phyloP scores from a whole-genome alignment of 2,113 vertebrate species.

The Gambusia affinis region DNA sequence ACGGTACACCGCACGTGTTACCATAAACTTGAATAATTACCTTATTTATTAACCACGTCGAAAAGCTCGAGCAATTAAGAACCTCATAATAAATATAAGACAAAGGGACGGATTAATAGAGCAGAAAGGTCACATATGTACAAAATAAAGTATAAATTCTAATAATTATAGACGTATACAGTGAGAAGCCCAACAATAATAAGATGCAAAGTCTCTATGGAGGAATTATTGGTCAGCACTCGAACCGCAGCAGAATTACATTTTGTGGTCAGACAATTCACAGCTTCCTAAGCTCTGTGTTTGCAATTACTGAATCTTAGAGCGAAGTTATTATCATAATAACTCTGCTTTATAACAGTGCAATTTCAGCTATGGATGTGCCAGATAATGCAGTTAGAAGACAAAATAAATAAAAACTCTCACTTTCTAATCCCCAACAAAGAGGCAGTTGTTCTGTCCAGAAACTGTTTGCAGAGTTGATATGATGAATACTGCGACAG shows the following conservation, averaged over 20 bases:
- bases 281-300: background rate
- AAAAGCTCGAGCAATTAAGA: conserved; percentile 25
- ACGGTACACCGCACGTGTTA: conserved; percentile 12
- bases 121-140: conserved; percentile 50
- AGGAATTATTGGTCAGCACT: background rate
- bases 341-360: background rate
- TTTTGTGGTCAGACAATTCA: background rate
- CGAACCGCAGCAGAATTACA: background rate
- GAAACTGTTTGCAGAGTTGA: too few species aligned
- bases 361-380: background rate
- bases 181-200: background rate
- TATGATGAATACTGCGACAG: too few species aligned
- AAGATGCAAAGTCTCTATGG: background rate
- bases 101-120: conserved; percentile 43
- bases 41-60: conserved; percentile 47
- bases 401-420: background rate
- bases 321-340: background rate
- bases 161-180: conserved; percentile 23
- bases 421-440: too few species aligned
- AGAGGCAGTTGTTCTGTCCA: too few species aligned
- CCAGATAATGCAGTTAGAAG: background rate
- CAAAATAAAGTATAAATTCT: conserved; percentile 6
- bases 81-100: conserved; percentile 39
- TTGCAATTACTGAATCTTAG: background rate
- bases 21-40: conserved; percentile 50